Conservation (phyloP, 1,140 invertebrate genomes). For the Drosophila sucinea region DNA sequence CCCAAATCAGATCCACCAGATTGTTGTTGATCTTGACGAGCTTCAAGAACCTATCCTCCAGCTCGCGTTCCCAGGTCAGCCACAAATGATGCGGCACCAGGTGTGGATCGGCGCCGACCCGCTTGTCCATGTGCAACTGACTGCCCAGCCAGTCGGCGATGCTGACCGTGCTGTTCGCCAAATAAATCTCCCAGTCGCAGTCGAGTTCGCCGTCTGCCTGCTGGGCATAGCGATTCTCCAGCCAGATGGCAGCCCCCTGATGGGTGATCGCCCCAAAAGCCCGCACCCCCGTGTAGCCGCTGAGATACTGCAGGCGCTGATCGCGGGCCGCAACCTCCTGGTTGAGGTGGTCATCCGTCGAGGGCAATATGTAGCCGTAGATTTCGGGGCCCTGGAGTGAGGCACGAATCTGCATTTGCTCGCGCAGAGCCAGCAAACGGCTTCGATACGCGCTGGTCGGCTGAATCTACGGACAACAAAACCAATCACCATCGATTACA, state of each 20-base stretch:
- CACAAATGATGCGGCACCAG: constrained; percentile 87
- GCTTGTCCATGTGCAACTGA: constrained; percentile 86
- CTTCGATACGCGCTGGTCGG: constrained; percentile 80
- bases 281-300: constrained; percentile 93
- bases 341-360: constrained; percentile 91
- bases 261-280: constrained; percentile 91
- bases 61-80: constrained; percentile 85
- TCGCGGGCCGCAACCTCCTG: constrained; percentile 89
- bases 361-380: constrained; percentile 90
- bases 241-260: constrained; percentile 93
- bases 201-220: constrained; percentile 90
- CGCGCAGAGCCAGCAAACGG: constrained; percentile 85
- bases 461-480: constrained; percentile 52
- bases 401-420: constrained; percentile 87
- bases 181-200: constrained; percentile 92
- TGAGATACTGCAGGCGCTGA: constrained; percentile 91
- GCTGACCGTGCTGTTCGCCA: constrained; percentile 86
- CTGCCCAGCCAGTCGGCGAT: constrained; percentile 87
- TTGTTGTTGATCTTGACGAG: constrained; percentile 89
- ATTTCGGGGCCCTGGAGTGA: constrained; percentile 86
- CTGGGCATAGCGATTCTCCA: constrained; percentile 92
- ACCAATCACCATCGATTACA: background rate
- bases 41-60: constrained; percentile 84
- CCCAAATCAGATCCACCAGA: constrained; percentile 93
- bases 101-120: constrained; percentile 93